Evolutionary conservation across 2,113 vertebrate species (phyloP).

Genomic region (Scalopus aquaticus): DNA sequence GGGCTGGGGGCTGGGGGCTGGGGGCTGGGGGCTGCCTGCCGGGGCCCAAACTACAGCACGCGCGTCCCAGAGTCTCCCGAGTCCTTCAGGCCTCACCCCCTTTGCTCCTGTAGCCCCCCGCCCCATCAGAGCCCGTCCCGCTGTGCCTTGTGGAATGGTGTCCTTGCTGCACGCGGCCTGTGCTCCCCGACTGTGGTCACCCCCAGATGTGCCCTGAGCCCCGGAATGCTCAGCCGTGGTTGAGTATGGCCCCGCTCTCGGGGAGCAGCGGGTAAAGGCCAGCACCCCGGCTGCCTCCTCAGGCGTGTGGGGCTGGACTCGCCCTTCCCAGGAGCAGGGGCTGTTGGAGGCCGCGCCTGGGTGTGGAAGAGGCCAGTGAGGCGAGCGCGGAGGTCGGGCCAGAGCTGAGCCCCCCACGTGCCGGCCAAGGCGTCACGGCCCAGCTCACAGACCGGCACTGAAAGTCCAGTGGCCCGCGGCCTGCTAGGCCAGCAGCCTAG

Average conservation of each 20-base stretch:
- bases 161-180: background rate
- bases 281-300: fast-evolving
- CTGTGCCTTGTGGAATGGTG: too few species aligned
- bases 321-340: fast-evolving
- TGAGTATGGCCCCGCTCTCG: background rate
- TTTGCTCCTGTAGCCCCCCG: too few species aligned
- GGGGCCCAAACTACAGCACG: fast-evolving
- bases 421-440: fast-evolving
- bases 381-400: fast-evolving
- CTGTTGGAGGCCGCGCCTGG: fast-evolving
- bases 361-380: fast-evolving
- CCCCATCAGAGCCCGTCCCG: too few species aligned
- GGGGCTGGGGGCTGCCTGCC: background rate
- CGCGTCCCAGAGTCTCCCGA: background rate
- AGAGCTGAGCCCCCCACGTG: fast-evolving
- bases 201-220: fast-evolving
- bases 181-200: background rate
- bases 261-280: background rate
- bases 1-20: background rate
- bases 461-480: fast-evolving
- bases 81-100: too few species aligned
- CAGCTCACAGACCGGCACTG: fast-evolving
- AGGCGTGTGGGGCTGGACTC: fast-evolving
- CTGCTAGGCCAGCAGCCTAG: too few species aligned
- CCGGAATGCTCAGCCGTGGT: fast-evolving